phyloP scores from a whole-genome alignment of 2,113 vertebrate species.

The Lota lota region DNA sequence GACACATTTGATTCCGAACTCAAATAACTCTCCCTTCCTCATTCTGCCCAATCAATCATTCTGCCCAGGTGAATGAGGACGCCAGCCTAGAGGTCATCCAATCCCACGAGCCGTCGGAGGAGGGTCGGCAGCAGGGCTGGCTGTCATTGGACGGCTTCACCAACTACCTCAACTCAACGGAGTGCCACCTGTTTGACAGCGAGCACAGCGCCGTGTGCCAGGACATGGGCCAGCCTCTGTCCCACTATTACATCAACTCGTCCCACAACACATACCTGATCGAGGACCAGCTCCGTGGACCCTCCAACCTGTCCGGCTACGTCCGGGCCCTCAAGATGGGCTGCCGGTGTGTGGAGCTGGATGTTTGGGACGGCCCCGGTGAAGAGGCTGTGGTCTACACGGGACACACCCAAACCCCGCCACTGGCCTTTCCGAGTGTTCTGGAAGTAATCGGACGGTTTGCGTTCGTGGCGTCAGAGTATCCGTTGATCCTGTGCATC shows the following conservation, averaged over 20 bases:
- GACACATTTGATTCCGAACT: neutral
- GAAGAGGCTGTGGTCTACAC: slow-evolving; percentile 88
- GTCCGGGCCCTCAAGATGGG: slow-evolving; percentile 93
- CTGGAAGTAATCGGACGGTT: slow-evolving; percentile 88
- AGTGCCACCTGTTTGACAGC: slow-evolving; percentile 88
- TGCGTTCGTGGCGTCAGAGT: slow-evolving; percentile 88
- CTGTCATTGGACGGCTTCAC: slow-evolving; percentile 93
- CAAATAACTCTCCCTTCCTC: neutral
- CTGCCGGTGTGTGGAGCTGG: slow-evolving; percentile 88
- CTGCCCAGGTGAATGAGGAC: slow-evolving; percentile 81
- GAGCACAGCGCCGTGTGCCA: slow-evolving; percentile 88
- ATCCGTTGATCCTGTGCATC: slow-evolving; percentile 87
- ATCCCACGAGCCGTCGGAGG: slow-evolving; percentile 85
- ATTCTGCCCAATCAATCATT: neutral
- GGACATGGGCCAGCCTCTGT: slow-evolving; percentile 91
- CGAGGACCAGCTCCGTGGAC: slow-evolving; percentile 90
- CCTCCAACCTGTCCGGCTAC: slow-evolving; percentile 89
- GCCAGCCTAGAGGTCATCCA: slow-evolving; percentile 87
- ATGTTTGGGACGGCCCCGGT: slow-evolving; percentile 88
- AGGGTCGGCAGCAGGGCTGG: slow-evolving; percentile 84
- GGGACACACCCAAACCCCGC: slow-evolving; percentile 86
- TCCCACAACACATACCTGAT: slow-evolving; percentile 97
- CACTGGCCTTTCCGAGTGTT: slow-evolving; percentile 84
- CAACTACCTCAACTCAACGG: slow-evolving; percentile 89
- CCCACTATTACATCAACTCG: slow-evolving; percentile 94